phyloP scores from a whole-genome alignment of 2,888 invertebrate genomes.

The Heliconius cydno region DNA sequence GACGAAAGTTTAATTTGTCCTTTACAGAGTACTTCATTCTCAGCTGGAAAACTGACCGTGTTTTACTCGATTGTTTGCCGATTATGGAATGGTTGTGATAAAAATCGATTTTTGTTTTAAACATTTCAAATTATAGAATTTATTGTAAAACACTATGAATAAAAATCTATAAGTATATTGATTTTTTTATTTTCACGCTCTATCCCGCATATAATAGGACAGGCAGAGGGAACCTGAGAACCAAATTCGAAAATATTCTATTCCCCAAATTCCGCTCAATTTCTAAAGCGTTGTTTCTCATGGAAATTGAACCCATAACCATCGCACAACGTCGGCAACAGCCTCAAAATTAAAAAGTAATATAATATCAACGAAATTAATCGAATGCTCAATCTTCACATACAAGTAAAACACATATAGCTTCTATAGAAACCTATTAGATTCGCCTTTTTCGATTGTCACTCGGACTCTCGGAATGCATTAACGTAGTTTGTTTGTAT shows the following conservation, averaged over 20 bases:
- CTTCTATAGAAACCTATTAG: not conserved
- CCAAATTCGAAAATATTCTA: too few relatives aligned
- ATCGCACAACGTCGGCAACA: too few relatives aligned
- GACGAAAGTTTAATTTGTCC: constrained; percentile 50
- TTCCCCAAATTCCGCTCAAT: too few relatives aligned
- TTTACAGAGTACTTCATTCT: constrained; percentile 45
- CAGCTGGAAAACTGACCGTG: constrained; percentile 24
- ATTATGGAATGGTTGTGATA: not conserved
- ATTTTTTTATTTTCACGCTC: too few relatives aligned
- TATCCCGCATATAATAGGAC: too few relatives aligned
- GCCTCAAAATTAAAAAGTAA: not conserved
- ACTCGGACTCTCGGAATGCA: constrained; percentile 10
- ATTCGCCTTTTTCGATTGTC: constrained; percentile 14
- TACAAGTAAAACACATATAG: not conserved
- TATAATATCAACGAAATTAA: not conserved
- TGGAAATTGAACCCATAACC: too few relatives aligned
- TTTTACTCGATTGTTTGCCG: constrained; percentile 14
- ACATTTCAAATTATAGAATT: too few relatives aligned
- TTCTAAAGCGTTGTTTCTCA: too few relatives aligned
- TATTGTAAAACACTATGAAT: too few relatives aligned
- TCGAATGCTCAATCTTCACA: not conserved
- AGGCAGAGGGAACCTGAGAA: too few relatives aligned
- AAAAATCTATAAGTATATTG: not conserved
- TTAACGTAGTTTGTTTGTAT: constrained; percentile 12
- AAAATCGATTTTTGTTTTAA: not conserved